Evolutionary conservation across 1,140 invertebrate species (phyloP).

Genomic region (Tetramorium simillimum): DNA sequence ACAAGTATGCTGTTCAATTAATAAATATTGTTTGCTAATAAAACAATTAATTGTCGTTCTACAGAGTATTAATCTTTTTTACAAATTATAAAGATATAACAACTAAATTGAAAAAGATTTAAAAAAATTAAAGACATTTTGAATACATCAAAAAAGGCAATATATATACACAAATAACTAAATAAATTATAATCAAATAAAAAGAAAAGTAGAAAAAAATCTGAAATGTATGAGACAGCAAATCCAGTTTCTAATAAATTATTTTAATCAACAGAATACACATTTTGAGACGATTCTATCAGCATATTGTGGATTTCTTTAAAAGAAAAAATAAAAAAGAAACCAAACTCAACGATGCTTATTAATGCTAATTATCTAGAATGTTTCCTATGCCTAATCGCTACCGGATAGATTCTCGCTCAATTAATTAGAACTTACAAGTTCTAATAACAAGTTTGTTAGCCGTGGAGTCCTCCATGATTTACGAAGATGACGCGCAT

Average conservation of each 20-base stretch:
- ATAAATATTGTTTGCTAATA: neutral
- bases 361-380: neutral
- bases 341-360: neutral
- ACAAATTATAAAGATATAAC: neutral
- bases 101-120: neutral
- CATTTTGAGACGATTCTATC: neutral
- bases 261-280: neutral
- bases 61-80: neutral
- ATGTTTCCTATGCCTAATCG: neutral
- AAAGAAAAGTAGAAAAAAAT: neutral
- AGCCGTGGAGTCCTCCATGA: neutral
- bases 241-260: neutral
- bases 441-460: too few relatives aligned
- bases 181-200: neutral
- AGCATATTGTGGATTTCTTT: neutral
- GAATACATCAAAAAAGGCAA: neutral
- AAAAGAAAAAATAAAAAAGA: neutral
- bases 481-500: neutral
- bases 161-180: neutral
- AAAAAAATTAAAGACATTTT: neutral
- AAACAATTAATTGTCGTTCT: neutral
- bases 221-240: neutral
- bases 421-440: conserved; percentile 50
- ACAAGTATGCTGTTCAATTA: neutral
- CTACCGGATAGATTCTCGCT: neutral